These are phyloP conservation scores for Ispidina lecontei DNA, from an alignment of 2,797 vertebrate species.

Conservation along the genomic window DNA sequence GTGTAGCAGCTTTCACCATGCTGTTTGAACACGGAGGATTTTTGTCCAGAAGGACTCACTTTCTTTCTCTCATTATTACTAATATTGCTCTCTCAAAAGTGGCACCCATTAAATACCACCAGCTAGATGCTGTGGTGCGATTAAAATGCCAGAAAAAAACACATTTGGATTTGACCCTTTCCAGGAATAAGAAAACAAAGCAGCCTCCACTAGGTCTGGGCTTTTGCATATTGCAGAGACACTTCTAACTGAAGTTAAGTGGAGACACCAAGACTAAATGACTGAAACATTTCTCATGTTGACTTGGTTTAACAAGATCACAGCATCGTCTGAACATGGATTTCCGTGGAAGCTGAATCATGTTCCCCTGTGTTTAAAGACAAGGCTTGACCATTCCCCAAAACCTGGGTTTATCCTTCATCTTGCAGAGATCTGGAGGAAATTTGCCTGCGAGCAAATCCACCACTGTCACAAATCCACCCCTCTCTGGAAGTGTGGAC, in stretches of 20 bases:
- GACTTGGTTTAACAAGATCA: slow-evolving; percentile 60
- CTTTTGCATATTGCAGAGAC: slow-evolving; percentile 54
- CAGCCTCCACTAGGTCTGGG: slow-evolving; percentile 34
- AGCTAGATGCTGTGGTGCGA: slow-evolving; percentile 20
- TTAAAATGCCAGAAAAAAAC: slow-evolving; percentile 51
- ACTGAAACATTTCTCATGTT: slow-evolving; percentile 64
- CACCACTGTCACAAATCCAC: no score
- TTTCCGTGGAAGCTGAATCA: background rate
- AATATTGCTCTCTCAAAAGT: background rate
- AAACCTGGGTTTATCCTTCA: background rate
- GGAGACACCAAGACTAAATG: slow-evolving; percentile 66
- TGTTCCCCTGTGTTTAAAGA: background rate
- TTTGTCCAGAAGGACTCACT: background rate
- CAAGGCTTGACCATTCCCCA: background rate
- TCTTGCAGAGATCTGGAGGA: background rate
- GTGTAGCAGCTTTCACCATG: background rate
- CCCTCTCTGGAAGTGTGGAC: background rate
- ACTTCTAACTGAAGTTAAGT: slow-evolving; percentile 64
- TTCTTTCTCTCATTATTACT: background rate
- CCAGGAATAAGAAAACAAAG: slow-evolving; percentile 57
- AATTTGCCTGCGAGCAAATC: background rate
- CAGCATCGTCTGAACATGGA: slow-evolving; percentile 3
- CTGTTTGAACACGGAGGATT: background rate
- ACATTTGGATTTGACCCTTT: slow-evolving; percentile 54
- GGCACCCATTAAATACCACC: slow-evolving; percentile 14